These are phyloP conservation scores for Puntigrus tetrazona DNA, from an alignment of 2,113 vertebrate genomes.

Conservation along the genomic window DNA sequence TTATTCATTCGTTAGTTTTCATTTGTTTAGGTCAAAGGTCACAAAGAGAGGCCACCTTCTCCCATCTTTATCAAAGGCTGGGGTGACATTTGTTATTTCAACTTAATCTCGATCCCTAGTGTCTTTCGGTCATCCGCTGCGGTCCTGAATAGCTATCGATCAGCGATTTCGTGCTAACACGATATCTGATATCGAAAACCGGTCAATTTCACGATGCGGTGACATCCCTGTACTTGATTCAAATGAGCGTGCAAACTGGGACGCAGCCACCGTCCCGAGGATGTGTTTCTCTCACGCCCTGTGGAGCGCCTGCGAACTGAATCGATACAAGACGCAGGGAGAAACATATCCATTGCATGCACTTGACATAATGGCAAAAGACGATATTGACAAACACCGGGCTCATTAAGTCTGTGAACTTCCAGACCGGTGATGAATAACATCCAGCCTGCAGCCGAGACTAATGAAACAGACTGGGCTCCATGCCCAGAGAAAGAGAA, in stretches of 20 bases:
- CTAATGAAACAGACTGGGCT: conserved; percentile 42
- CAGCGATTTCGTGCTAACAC: neutral
- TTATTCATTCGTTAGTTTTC: conserved; percentile 1
- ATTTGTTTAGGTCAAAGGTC: conserved; percentile 16
- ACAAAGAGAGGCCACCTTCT: neutral
- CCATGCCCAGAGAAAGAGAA: neutral
- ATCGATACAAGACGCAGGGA: conserved; percentile 17
- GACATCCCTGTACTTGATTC: neutral
- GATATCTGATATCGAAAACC: neutral
- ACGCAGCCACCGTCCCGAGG: neutral
- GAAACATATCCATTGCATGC: conserved; percentile 5
- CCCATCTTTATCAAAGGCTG: neutral
- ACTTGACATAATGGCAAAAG: conserved; percentile 17
- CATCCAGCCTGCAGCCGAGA: neutral
- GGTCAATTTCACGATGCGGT: neutral
- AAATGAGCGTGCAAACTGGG: neutral
- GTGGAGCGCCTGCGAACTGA: neutral
- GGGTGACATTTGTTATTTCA: neutral
- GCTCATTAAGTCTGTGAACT: conserved; percentile 24
- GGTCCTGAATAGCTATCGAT: neutral
- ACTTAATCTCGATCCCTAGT: neutral
- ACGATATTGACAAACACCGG: conserved; percentile 32
- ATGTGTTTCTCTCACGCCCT: neutral
- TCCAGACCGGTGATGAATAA: conserved; percentile 33
- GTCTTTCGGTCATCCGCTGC: neutral